These are phyloP conservation scores for Meriones unguiculatus DNA, from an alignment of 2,113 vertebrate species.

Conservation along the genomic window DNA sequence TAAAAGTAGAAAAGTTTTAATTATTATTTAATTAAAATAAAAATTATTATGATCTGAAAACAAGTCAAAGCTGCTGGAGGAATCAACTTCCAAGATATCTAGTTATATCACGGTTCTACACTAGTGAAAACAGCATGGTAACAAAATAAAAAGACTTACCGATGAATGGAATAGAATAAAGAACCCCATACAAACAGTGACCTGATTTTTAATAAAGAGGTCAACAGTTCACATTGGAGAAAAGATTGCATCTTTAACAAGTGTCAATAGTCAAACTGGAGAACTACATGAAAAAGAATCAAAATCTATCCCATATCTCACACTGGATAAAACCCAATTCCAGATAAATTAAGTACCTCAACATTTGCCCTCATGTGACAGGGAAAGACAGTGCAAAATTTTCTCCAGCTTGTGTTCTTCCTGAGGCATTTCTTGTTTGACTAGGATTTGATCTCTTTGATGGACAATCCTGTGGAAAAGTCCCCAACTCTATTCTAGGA, in stretches of 20 bases:
- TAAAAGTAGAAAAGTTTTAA: not conserved
- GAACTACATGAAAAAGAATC: too few relatives aligned
- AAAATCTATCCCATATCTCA: too few relatives aligned
- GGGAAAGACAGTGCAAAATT: not conserved
- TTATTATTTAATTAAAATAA: not conserved
- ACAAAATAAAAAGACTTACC: too few relatives aligned
- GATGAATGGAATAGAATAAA: too few relatives aligned
- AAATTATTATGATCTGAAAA: not conserved
- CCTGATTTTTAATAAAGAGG: too few relatives aligned
- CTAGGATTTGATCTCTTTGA: not conserved
- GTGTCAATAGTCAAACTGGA: too few relatives aligned
- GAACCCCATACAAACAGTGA: too few relatives aligned
- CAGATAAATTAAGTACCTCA: not conserved
- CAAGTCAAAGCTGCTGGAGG: not conserved
- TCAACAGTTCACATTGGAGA: too few relatives aligned
- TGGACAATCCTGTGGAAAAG: not conserved
- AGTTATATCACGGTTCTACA: too few relatives aligned
- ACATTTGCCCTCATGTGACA: not conserved
- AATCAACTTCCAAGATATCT: not conserved
- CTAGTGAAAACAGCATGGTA: too few relatives aligned
- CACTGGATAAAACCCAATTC: too few relatives aligned
- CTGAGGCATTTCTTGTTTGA: not conserved
- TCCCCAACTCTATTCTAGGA: not conserved
- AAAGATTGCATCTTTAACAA: too few relatives aligned
- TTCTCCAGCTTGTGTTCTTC: not conserved